phyloP scores from a whole-genome alignment of 2,797 vertebrate genomes.

The Apogon talboti region DNA sequence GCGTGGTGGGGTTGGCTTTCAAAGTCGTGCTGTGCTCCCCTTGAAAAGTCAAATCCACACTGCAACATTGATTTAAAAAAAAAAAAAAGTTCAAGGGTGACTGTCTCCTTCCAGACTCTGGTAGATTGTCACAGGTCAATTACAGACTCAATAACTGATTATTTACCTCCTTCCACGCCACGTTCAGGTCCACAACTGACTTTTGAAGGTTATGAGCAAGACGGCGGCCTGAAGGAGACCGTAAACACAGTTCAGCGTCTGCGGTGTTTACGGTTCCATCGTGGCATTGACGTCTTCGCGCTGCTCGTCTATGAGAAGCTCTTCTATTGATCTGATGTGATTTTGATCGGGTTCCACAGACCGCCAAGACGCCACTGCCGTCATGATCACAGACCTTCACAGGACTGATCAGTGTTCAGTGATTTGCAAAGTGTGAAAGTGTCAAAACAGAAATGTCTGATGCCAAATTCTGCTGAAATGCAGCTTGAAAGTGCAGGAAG shows the following conservation, averaged over 20 bases:
- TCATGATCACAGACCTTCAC: neutral
- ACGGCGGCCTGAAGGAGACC: no score
- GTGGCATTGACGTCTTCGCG: no score
- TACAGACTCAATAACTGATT: neutral
- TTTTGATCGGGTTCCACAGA: conserved; percentile 6
- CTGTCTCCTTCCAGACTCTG: neutral
- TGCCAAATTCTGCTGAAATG: neutral
- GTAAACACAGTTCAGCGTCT: no score
- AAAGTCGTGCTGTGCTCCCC: conserved; percentile 12
- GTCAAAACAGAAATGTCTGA: conserved; percentile 13
- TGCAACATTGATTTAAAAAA: neutral
- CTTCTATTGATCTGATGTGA: conserved; percentile 20
- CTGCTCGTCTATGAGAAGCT: no score
- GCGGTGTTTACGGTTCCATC: conserved; percentile 1
- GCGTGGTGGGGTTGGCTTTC: conserved; percentile 10
- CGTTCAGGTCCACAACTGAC: conserved; percentile 6
- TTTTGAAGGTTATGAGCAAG: neutral
- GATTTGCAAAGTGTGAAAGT: neutral
- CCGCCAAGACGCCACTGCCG: neutral
- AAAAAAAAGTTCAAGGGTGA: conserved; percentile 13
- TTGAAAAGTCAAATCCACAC: conserved; percentile 47
- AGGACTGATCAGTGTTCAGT: neutral
- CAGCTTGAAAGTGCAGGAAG: conserved; percentile 17
- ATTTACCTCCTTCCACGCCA: neutral
- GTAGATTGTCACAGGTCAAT: conserved; percentile 19